Percentiles rank a stretch among this genome's conserved stretches.
Conservation (phyloP, 2,797 vertebrate species). For the Xerus rutilus region DNA sequence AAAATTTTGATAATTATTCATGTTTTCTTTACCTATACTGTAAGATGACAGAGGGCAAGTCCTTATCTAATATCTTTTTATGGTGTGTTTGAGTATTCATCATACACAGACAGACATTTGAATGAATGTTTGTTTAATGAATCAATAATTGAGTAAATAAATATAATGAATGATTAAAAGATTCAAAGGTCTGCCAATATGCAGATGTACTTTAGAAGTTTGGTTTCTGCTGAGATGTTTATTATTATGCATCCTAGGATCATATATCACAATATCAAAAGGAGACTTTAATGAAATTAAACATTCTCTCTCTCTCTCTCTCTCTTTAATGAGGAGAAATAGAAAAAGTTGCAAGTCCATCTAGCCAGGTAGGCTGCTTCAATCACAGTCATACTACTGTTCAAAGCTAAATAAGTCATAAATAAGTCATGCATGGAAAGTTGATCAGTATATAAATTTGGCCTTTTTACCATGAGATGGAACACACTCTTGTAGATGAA, state of each 20-base stretch:
- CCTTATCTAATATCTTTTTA: neutral
- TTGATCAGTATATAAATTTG: neutral
- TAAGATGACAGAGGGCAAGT: neutral
- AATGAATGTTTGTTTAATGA: neutral
- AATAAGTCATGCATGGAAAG: neutral
- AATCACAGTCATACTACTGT: neutral
- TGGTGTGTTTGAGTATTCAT: neutral
- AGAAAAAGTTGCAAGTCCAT: neutral
- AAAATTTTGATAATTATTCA: neutral
- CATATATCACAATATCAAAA: neutral
- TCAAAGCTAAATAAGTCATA: neutral
- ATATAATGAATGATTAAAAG: neutral
- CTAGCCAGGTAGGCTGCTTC: neutral
- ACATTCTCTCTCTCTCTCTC: too few species aligned
- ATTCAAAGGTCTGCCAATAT: neutral
- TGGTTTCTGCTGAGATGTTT: neutral
- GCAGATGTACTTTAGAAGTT: neutral
- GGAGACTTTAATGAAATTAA: neutral
- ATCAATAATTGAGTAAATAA: neutral
- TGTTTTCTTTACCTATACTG: neutral
- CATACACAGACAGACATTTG: neutral
- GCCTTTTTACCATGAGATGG: neutral
- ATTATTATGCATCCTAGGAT: neutral
- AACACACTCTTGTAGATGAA: neutral
- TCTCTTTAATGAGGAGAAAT: neutral